Base-by-base conservation (phyloP, 2,797 vertebrate species). In the Aldrovandia affinis region DNA sequence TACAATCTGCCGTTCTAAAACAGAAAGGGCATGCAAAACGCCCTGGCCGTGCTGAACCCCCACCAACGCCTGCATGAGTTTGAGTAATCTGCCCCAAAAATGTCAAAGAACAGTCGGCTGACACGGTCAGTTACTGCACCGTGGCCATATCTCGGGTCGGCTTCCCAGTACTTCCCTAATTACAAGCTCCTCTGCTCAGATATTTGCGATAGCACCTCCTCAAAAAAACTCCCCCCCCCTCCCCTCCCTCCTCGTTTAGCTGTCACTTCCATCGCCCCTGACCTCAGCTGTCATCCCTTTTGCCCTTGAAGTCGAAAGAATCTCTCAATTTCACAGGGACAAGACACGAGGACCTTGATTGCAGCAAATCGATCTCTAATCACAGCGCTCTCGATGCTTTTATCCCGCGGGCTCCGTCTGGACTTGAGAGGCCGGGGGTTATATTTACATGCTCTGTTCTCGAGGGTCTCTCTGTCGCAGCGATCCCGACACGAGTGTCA, bases 321-420 rank as follows among this genome's bases (percentile, higher is more conserved):
- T 94, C 92, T 94, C 92, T 93, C 91, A 88, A 89, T 93, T 94
- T 94, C 92, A 92, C 91, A 89, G 92, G 89, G 91, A 91, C 90
- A 87, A 89, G 83, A 86, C 81, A 59, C 68, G 81, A 92, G 92
- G 92, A 90, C 92, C 94, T 94, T 96, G 95, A 96, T 96, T 96
- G 95, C 91, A 10, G 93, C 90, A 94, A 95, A 96, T 95, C 94
- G 94, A 96, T 95, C 94, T 92, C 90, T 95, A 95, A 95, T 95
- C 94, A 95, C 91, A 91, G 89, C 82, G 89, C 87, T 90, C 94
- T 94, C 89, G 86, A 91, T 90, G 91, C 92, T 93, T 95, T 95
- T 94, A 92, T 94, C 94, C 92, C 89, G 85, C 89, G 87, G 92
- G 92, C 92, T 93, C 94, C 91, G 90, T 92, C 89, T 87, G 89